These are phyloP conservation scores for Phengaris arion DNA, from an alignment of 2,888 invertebrate species.

Conservation along the genomic window DNA sequence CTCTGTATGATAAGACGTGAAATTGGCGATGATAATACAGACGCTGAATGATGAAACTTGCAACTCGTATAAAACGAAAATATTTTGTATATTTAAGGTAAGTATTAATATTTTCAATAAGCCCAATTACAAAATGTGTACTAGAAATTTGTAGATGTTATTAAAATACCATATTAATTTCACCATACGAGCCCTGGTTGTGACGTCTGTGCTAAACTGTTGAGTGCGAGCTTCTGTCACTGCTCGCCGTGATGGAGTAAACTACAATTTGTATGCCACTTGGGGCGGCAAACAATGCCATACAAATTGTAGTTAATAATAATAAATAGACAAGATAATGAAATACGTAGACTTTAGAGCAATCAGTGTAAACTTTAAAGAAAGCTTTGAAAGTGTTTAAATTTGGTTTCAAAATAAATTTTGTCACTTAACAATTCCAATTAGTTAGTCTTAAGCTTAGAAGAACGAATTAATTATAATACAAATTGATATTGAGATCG, in stretches of 20 bases:
- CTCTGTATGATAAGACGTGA: constrained; percentile 1
- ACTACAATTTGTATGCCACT: no score
- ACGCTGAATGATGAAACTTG: not conserved
- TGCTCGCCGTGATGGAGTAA: no score
- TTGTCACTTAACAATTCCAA: not conserved
- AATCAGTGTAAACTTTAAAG: not conserved
- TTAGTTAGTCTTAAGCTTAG: not conserved
- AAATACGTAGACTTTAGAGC: not conserved
- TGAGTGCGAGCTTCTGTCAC: no score
- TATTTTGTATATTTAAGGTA: not conserved
- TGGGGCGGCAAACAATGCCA: no score
- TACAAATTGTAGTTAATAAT: no score
- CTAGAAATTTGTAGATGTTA: no score
- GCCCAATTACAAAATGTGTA: no score
- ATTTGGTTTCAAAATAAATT: not conserved
- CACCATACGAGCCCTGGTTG: no score
- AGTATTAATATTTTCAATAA: no score
- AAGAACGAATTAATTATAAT: constrained; percentile 6
- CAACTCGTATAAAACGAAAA: not conserved
- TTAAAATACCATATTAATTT: no score
- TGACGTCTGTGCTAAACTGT: no score
- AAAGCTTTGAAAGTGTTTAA: not conserved
- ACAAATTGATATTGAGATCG: constrained; percentile 1
- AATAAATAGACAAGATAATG: no score
- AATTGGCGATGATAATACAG: constrained; percentile 13